Conservation (phyloP, 1,140 invertebrate species). For the Aphelinus certus region DNA sequence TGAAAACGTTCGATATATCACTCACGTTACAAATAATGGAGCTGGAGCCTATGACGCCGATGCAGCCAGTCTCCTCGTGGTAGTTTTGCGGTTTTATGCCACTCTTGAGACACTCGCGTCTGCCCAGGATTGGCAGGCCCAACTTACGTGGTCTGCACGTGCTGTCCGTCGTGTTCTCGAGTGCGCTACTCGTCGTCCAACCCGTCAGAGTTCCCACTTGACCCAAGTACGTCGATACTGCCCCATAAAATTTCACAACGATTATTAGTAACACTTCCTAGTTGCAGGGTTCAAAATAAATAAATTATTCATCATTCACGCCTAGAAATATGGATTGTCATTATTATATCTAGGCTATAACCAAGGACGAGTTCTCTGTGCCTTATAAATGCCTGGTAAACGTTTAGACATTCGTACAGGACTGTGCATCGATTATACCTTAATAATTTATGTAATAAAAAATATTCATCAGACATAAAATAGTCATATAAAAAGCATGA, state of each 20-base stretch:
- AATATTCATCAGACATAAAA: too few relatives aligned
- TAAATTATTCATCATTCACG: too few relatives aligned
- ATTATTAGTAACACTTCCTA: not conserved
- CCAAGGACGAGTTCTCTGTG: too few relatives aligned
- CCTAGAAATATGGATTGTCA: too few relatives aligned
- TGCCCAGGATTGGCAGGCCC: slow-evolving; percentile 64
- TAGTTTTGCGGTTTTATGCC: slow-evolving; percentile 52
- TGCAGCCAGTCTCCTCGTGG: slow-evolving; percentile 66
- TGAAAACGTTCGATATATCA: slow-evolving; percentile 17
- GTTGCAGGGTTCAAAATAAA: not conserved
- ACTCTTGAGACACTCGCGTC: slow-evolving; percentile 59
- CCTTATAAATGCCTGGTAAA: too few relatives aligned
- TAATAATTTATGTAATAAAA: too few relatives aligned
- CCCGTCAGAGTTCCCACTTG: slow-evolving; percentile 68
- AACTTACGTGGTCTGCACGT: slow-evolving; percentile 64
- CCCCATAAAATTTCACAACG: not conserved
- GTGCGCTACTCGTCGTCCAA: slow-evolving; percentile 60
- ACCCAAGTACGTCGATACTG: slow-evolving; percentile 65
- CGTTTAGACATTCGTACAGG: too few relatives aligned
- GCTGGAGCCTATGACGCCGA: slow-evolving; percentile 62
- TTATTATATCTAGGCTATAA: too few relatives aligned
- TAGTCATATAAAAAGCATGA: too few relatives aligned
- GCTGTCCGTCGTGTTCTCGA: not conserved
- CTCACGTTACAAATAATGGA: slow-evolving; percentile 65
- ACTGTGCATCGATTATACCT: too few relatives aligned